phyloP scores from a whole-genome alignment of 2,888 invertebrate genomes.

The Melanostoma scalare region DNA sequence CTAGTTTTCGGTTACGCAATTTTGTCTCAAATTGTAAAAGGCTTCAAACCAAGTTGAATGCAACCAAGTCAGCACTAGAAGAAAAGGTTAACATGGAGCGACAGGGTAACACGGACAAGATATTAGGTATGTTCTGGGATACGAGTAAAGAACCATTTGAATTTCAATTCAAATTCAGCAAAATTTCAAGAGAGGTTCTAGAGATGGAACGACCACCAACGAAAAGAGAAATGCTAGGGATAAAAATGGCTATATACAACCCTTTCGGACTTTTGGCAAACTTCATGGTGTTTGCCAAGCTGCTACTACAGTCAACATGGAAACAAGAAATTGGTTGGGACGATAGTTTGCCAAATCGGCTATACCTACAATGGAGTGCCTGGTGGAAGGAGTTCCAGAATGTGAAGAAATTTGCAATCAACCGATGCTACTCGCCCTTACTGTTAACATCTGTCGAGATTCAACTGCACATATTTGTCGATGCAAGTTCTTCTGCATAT shows the following conservation, averaged over 20 bases:
- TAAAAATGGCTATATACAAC: constrained; percentile 40
- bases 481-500: constrained; percentile 43
- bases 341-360: constrained; percentile 3
- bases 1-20: constrained; percentile 61
- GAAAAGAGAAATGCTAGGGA: constrained; percentile 45
- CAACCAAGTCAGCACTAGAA: too few species aligned
- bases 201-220: constrained; percentile 65
- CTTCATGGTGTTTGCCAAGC: constrained; percentile 60
- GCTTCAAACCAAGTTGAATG: constrained; percentile 14
- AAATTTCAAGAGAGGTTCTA: constrained; percentile 55
- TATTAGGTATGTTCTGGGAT: constrained; percentile 73
- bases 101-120: constrained; percentile 33
- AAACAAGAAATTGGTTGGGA: constrained; percentile 52
- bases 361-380: not conserved
- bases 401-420: too few species aligned
- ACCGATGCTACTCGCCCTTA: not conserved
- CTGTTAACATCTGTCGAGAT: not conserved
- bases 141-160: constrained; percentile 59
- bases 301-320: constrained; percentile 55
- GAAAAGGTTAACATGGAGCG: constrained; percentile 9
- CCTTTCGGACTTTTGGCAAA: constrained; percentile 73
- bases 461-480: constrained; percentile 44
- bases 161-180: constrained; percentile 61
- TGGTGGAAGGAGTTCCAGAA: not conserved
- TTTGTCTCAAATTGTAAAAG: constrained; percentile 37